These are phyloP conservation scores for Camelus bactrianus DNA, from an alignment of 2,113 vertebrate species.

Conservation along the genomic window DNA sequence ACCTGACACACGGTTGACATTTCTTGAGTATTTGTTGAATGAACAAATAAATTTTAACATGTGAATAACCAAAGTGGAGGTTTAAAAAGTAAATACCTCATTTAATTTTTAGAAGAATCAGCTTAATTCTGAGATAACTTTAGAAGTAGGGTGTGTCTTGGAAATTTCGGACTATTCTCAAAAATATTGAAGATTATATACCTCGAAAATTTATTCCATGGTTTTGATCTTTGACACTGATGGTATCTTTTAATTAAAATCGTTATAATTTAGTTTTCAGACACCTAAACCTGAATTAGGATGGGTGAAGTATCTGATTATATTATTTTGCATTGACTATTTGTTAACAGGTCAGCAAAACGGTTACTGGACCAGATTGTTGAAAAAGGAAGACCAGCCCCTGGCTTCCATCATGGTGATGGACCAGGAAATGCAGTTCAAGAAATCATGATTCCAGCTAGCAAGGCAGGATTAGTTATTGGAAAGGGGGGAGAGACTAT, in stretches of 20 bases:
- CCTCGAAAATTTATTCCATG: background rate
- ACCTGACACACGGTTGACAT: background rate
- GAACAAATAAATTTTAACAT: slow-evolving; percentile 35
- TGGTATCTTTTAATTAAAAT: background rate
- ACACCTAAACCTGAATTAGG: background rate
- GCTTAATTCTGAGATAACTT: slow-evolving; percentile 12
- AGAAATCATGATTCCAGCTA: slow-evolving; percentile 98
- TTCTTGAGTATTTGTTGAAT: slow-evolving; percentile 9
- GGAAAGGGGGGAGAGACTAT: slow-evolving; percentile 99
- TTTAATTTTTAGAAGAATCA: background rate
- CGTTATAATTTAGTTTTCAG: background rate
- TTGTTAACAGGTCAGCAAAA: slow-evolving; percentile 91
- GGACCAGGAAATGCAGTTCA: slow-evolving; percentile 97
- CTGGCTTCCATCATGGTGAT: slow-evolving; percentile 96
- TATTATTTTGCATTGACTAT: background rate
- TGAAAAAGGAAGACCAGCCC: slow-evolving; percentile 97
- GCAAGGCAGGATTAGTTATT: slow-evolving; percentile 98
- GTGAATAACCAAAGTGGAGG: background rate
- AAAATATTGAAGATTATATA: slow-evolving; percentile 35
- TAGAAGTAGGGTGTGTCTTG: background rate
- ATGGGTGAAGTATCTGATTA: background rate
- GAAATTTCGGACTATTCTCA: background rate
- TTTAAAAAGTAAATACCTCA: slow-evolving; percentile 7
- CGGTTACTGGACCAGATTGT: slow-evolving; percentile 97
- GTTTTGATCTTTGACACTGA: background rate